Percentiles rank a stretch among this genome's conserved stretches.
phyloP scores from a whole-genome alignment of 2,797 vertebrate genomes.

The Sciurus carolinensis region DNA sequence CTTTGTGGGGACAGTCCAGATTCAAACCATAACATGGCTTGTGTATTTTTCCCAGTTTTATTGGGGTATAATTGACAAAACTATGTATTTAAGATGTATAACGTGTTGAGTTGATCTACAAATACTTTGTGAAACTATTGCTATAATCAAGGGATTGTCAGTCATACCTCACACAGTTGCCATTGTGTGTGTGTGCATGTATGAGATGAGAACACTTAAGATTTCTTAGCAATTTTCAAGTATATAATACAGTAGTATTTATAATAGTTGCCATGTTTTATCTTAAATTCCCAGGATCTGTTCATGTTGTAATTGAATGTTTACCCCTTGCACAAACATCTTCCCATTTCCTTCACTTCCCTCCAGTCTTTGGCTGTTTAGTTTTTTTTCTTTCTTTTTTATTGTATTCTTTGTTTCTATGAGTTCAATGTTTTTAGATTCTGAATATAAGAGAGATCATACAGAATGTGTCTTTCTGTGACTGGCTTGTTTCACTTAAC shows the following conservation, averaged over 20 bases:
- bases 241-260: not conserved
- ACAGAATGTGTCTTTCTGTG: not conserved
- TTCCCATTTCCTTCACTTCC: not conserved
- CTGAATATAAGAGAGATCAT: not conserved
- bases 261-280: not conserved
- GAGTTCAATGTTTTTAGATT: not conserved
- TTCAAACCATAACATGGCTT: not conserved
- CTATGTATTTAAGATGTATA: not conserved
- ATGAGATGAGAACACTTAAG: not conserved
- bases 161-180: not conserved
- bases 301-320: not conserved
- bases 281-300: not conserved
- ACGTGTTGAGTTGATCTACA: not conserved
- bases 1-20: too few species aligned
- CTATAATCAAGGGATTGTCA: not conserved
- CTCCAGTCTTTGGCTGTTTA: not conserved
- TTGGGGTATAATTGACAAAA: not conserved
- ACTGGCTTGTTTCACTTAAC: not conserved
- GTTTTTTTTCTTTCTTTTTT: too few species aligned
- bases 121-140: not conserved
- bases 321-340: too few species aligned
- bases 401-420: not conserved
- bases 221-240: not conserved
- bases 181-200: not conserved
- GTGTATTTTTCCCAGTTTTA: not conserved